A percentile compares a stretch with the other conserved stretches of the same genome.
Evolutionary conservation across 2,888 invertebrate species (phyloP).

Genomic region (Ctena decussata): DNA sequence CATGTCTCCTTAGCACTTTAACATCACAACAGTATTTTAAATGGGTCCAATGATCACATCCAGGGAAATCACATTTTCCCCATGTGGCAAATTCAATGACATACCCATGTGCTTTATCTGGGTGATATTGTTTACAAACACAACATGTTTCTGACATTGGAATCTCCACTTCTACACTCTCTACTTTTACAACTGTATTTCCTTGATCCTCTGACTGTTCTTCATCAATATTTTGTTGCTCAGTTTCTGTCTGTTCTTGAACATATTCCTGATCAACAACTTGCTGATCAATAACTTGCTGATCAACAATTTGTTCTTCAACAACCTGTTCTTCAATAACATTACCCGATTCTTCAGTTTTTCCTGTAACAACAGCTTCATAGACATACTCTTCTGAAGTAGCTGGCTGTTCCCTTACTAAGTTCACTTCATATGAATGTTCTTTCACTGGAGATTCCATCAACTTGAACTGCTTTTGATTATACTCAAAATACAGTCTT

Average conservation of each 20-base stretch:
- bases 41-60: constrained; percentile 64
- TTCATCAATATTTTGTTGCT: background rate
- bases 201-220: background rate
- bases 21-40: constrained; percentile 63
- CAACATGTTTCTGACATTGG: constrained; percentile 59
- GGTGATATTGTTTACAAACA: constrained; percentile 63
- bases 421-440: background rate
- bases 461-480: constrained; percentile 27
- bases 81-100: constrained; percentile 65
- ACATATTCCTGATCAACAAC: background rate
- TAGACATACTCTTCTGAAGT: background rate
- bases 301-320: constrained; percentile 15
- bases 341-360: constrained; percentile 9
- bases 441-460: background rate
- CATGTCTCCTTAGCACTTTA: constrained; percentile 62
- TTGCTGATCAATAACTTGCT: constrained; percentile 5
- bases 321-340: constrained; percentile 37
- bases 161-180: constrained; percentile 61
- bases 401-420: background rate
- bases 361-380: background rate
- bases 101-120: constrained; percentile 58
- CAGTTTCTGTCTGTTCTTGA: background rate
- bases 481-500: constrained; percentile 62
- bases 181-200: constrained; percentile 49
- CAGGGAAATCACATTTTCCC: constrained; percentile 65